Percentiles rank a stretch among this genome's conserved stretches.
Evolutionary conservation across 30 jellyfish, hydroid and myxozoan species (phyloP).

Genomic region (Clytia hemisphaerica): DNA sequence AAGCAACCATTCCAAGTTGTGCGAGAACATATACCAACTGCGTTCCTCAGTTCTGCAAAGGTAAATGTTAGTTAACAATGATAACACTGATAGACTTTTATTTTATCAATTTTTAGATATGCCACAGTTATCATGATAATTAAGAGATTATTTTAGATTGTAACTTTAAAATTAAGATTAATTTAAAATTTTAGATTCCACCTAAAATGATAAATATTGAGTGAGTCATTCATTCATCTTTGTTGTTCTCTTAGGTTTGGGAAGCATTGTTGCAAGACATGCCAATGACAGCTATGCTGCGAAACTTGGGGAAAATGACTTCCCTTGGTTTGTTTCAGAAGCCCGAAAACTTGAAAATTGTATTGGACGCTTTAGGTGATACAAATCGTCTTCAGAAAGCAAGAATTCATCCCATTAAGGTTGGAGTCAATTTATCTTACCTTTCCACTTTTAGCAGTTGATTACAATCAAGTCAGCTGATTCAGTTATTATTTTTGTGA

Average conservation of each 20-base stretch:
- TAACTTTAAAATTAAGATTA: too few relatives aligned
- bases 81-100: too few relatives aligned
- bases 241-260: constrained; percentile 57
- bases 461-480: neutral
- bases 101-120: too few relatives aligned
- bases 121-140: too few relatives aligned
- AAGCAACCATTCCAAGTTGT: constrained; percentile 16
- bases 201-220: neutral
- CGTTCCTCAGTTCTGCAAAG: constrained; percentile 19
- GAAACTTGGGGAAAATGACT: constrained; percentile 66
- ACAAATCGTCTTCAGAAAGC: constrained; percentile 42
- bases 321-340: constrained; percentile 47
- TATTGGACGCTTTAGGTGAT: constrained; percentile 32
- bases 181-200: too few relatives aligned
- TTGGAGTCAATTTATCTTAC: neutral
- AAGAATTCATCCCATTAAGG: constrained; percentile 53
- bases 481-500: neutral
- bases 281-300: constrained; percentile 55
- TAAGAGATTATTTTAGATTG: too few relatives aligned
- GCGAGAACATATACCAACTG: constrained; percentile 58
- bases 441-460: neutral
- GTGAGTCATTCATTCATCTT: too few relatives aligned
- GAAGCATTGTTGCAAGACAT: constrained; percentile 15
- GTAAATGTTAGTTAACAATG: constrained; percentile 5
- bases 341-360: constrained; percentile 4